These are phyloP conservation scores for Oreochromis spilurus DNA, from an alignment of 2,113 vertebrate species.

Conservation along the genomic window DNA sequence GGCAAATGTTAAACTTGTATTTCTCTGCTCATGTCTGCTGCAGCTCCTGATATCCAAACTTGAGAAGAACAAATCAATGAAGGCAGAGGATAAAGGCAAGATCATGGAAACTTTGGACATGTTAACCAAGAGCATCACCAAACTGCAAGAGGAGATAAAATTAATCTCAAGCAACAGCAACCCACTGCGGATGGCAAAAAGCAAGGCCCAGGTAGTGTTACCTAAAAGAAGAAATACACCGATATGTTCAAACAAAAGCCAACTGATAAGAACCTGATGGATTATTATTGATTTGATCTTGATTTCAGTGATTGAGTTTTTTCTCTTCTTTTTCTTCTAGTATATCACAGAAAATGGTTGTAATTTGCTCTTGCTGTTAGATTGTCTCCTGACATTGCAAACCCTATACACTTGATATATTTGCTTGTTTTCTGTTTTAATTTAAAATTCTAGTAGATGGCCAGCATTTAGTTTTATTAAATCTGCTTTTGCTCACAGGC, in stretches of 20 bases:
- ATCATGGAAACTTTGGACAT: constrained; percentile 89
- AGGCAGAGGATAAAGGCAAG: constrained; percentile 91
- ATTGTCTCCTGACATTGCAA: background rate
- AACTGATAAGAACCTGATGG: background rate
- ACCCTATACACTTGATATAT: background rate
- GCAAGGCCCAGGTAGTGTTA: constrained; percentile 84
- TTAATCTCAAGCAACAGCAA: constrained; percentile 73
- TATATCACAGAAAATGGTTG: background rate
- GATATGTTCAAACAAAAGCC: background rate
- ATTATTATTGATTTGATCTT: background rate
- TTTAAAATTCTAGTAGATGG: background rate
- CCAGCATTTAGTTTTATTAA: background rate
- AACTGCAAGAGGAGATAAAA: constrained; percentile 95
- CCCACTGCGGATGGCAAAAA: constrained; percentile 79
- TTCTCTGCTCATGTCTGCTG: background rate
- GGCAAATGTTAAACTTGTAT: background rate
- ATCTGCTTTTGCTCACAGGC: constrained; percentile 67
- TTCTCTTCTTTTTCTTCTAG: background rate
- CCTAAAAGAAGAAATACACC: background rate
- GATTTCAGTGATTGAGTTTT: background rate
- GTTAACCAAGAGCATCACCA: constrained; percentile 91
- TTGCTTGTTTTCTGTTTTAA: background rate
- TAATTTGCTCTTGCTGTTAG: background rate
- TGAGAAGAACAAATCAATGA: constrained; percentile 94
- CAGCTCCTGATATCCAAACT: constrained; percentile 95